These are phyloP conservation scores for Himalopsyche anomala DNA, from an alignment of 2,888 invertebrate genomes.

Conservation along the genomic window DNA sequence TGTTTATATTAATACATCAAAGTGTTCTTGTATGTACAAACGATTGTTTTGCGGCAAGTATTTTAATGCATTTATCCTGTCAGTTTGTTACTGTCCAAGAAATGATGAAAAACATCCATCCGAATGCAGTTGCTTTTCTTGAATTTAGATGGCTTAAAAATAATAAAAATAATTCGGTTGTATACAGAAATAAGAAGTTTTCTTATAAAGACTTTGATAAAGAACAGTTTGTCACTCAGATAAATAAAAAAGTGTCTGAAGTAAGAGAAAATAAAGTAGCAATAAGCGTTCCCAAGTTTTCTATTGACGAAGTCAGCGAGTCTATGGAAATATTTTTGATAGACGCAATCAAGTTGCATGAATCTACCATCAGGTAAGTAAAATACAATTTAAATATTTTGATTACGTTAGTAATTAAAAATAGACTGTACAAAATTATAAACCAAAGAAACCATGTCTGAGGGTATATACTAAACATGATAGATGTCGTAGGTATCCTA, in stretches of 20 bases:
- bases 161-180: background rate
- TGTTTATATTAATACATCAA: background rate
- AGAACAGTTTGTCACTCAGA: background rate
- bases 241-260: background rate
- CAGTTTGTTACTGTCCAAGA: slow-evolving; percentile 33
- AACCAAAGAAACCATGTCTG: too few species aligned
- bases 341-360: slow-evolving; percentile 34
- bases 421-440: too few species aligned
- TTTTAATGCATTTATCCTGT: slow-evolving; percentile 13
- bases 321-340: slow-evolving; percentile 45
- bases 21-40: background rate
- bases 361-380: slow-evolving; percentile 18
- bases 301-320: slow-evolving; percentile 12
- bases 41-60: slow-evolving; percentile 9
- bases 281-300: background rate
- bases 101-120: slow-evolving; percentile 22
- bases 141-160: slow-evolving; percentile 8
- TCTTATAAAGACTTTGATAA: slow-evolving; percentile 2
- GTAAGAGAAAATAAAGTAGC: background rate
- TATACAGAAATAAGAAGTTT: background rate
- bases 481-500: too few species aligned
- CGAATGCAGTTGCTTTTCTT: background rate
- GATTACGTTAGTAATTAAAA: too few species aligned
- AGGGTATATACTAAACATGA: too few species aligned
- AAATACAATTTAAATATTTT: background rate